phyloP scores from a whole-genome alignment of 2,797 vertebrate genomes.

The Cetoscarus ocellatus region DNA sequence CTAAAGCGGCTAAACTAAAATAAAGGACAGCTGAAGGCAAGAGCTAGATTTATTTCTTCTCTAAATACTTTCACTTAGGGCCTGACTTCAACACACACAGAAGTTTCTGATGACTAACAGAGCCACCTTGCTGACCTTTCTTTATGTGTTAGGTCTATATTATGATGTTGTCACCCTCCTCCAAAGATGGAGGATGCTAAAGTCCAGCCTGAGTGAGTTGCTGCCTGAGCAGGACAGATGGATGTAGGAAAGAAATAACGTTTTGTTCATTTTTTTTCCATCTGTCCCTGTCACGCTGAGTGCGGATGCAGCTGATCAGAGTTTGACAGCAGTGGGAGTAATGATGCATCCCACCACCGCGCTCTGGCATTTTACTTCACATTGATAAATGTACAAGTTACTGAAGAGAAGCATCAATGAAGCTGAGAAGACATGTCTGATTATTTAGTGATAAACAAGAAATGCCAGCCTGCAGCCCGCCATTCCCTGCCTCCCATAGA shows the following conservation, averaged over 20 bases:
- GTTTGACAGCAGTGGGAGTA: constrained; percentile 46
- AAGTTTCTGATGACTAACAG: background rate
- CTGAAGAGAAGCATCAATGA: constrained; percentile 1
- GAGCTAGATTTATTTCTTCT: constrained; percentile 23
- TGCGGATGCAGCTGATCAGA: constrained; percentile 6
- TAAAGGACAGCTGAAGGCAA: constrained; percentile 17
- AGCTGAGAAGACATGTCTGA: background rate
- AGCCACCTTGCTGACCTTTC: constrained; percentile 37
- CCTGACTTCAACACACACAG: background rate
- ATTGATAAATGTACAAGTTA: constrained; percentile 9
- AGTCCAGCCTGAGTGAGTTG: constrained; percentile 36
- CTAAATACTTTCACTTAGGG: background rate
- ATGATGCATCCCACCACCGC: constrained; percentile 47
- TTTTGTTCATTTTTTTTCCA: constrained; percentile 71
- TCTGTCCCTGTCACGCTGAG: constrained; percentile 61
- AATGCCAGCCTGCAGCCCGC: no score
- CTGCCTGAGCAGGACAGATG: constrained; percentile 63
- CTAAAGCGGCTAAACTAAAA: constrained; percentile 5
- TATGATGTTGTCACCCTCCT: constrained; percentile 20
- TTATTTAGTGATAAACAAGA: no score
- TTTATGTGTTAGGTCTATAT: background rate
- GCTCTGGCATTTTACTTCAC: constrained; percentile 15
- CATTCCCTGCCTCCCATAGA: no score
- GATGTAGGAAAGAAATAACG: constrained; percentile 58
- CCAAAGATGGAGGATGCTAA: constrained; percentile 32